Evolutionary conservation across 2,888 invertebrate genomes (phyloP).

Genomic region (Agriopis marginaria): DNA sequence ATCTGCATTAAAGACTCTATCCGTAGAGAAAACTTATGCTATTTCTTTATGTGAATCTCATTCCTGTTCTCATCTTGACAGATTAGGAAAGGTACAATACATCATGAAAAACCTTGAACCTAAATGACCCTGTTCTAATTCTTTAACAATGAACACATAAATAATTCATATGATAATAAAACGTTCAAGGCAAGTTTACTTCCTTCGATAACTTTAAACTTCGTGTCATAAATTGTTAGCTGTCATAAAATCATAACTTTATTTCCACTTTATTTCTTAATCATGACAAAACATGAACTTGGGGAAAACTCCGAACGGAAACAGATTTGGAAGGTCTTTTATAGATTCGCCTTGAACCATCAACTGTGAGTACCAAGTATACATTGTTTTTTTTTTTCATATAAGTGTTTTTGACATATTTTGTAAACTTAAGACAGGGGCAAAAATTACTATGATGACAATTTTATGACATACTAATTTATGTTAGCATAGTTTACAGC

Average conservation of each 20-base stretch:
- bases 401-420: no score
- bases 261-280: conserved; percentile 18
- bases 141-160: conserved; percentile 32
- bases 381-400: no score
- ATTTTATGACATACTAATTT: no score
- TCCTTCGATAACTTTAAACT: conserved; percentile 27
- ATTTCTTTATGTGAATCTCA: background rate
- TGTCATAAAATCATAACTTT: conserved; percentile 27
- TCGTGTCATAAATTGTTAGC: conserved; percentile 26
- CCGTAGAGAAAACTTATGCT: background rate
- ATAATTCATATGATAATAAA: conserved; percentile 33
- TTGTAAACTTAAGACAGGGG: no score
- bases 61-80: background rate
- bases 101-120: conserved; percentile 23
- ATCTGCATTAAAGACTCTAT: background rate
- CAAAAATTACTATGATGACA: no score
- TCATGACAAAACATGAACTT: conserved; percentile 7
- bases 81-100: background rate
- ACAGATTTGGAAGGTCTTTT: background rate
- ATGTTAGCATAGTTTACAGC: no score
- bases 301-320: conserved; percentile 21
- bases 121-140: conserved; percentile 32
- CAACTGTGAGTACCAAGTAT: no score
- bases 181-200: conserved; percentile 29
- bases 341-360: no score